A percentile compares a stretch with the other conserved stretches of the same genome.
These are phyloP conservation scores for Oryzaephilus surinamensis DNA, from an alignment of 1,140 invertebrate genomes.

Conservation along the genomic window DNA sequence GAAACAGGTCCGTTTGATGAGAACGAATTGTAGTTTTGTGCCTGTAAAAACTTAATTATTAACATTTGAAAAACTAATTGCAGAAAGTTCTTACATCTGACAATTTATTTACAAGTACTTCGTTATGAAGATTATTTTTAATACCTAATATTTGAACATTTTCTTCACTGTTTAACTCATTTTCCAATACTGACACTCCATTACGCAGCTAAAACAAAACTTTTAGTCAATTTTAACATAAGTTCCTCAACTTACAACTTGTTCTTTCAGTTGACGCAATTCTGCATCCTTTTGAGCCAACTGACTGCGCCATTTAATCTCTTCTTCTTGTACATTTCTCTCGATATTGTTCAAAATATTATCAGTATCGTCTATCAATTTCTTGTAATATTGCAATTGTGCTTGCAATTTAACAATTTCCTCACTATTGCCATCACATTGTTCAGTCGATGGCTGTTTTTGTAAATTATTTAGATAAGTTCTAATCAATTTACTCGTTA, in stretches of 20 bases:
- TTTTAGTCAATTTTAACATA: conserved; percentile 2
- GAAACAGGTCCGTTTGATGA: no score
- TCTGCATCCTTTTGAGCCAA: conserved; percentile 50
- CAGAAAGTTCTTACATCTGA: no score
- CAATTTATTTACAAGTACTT: no score
- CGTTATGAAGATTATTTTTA: not conserved
- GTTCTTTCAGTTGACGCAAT: conserved; percentile 43
- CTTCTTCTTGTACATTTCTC: conserved; percentile 55
- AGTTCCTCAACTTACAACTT: conserved; percentile 19
- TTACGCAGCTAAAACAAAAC: conserved; percentile 5
- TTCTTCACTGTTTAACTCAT: conserved; percentile 4
- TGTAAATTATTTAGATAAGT: conserved; percentile 13
- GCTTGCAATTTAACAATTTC: conserved; percentile 47
- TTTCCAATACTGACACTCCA: conserved; percentile 1
- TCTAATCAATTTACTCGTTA: conserved; percentile 13
- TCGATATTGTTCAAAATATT: conserved; percentile 57
- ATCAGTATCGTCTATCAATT: conserved; percentile 64
- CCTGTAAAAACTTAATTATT: no score
- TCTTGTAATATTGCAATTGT: conserved; percentile 59
- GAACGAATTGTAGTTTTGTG: no score
- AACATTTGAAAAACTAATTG: no score
- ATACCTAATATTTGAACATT: conserved; percentile 2
- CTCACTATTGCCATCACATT: conserved; percentile 10
- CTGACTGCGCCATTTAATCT: conserved; percentile 55
- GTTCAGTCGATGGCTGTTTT: not conserved